phyloP scores from a whole-genome alignment of 2,888 invertebrate species.

The Drosophila falleni region DNA sequence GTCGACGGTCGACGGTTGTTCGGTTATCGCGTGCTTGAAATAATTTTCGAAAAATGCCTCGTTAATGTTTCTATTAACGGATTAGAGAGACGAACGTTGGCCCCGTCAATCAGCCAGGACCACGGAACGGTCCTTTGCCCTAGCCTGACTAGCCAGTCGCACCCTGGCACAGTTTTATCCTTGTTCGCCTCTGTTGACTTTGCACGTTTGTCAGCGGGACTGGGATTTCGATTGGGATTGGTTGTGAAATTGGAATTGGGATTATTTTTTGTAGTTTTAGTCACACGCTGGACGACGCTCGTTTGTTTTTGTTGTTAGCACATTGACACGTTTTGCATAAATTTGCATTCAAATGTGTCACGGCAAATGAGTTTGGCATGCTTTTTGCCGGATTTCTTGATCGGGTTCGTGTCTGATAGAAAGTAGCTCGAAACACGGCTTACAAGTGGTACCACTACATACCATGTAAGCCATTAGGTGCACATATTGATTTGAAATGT shows the following conservation, averaged over 20 bases:
- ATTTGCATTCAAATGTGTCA: slow-evolving; percentile 76
- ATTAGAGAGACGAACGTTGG: slow-evolving; percentile 68
- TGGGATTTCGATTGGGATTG: slow-evolving; percentile 4
- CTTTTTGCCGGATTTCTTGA: slow-evolving; percentile 4
- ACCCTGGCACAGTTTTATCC: slow-evolving; percentile 31
- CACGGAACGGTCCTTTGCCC: slow-evolving; percentile 2
- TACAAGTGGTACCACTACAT: slow-evolving; percentile 1
- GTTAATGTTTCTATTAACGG: slow-evolving; percentile 84
- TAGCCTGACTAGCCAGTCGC: slow-evolving; percentile 4
- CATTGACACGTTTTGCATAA: slow-evolving; percentile 83
- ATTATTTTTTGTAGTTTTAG: slow-evolving; percentile 41
- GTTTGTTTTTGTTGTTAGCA: slow-evolving; percentile 76
- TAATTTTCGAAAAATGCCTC: slow-evolving; percentile 80
- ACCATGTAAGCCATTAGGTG: slow-evolving; percentile 4
- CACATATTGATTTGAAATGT: background rate
- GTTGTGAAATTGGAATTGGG: slow-evolving; percentile 10
- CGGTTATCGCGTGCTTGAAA: slow-evolving; percentile 79
- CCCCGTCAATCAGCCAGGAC: slow-evolving; percentile 62
- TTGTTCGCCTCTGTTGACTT: slow-evolving; percentile 44
- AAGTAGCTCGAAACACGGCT: slow-evolving; percentile 23
- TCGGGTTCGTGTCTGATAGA: slow-evolving; percentile 42
- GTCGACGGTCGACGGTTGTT: background rate
- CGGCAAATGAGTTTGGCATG: slow-evolving; percentile 41
- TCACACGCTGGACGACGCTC: slow-evolving; percentile 48
- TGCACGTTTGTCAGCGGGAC: slow-evolving; percentile 18